Base-by-base conservation (phyloP, 1,140 invertebrate genomes). In the Pantala flavescens region DNA sequence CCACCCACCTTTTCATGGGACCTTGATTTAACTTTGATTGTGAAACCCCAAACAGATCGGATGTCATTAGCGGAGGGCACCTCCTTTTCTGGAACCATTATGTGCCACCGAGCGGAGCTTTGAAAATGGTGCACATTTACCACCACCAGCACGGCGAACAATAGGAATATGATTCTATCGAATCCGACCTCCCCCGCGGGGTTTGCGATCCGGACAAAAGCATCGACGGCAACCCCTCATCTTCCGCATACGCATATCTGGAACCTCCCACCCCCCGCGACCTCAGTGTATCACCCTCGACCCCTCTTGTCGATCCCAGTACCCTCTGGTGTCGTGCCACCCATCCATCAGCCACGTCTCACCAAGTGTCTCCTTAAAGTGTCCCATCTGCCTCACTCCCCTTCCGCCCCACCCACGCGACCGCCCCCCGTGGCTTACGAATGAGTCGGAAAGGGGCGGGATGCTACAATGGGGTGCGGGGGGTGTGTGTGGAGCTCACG, bases 11-110 rank as follows among this genome's bases (percentile, higher is more conserved):
- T 63, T 21, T 21, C 49, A 19, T 21, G n/a, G 14, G 49, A 63
- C 14, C 49, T 63, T 63, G 49, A 63, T 63, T 63, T 63, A 63
- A 63, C 49, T 63, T 63, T 63, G 49, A 63, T 63, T 63, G 49
- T 63, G 49, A 63, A 16, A 63, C 49, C 49, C 49, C 49, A 63
- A 36, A 63, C 49, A 63, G 49, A 63, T 63, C 49, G 49, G 49
- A 63, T 63, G 12, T 63, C 49, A 63, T 63, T 63, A 63, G 49
- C 49, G n/a, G 49, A 63, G n/a, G 49, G 49, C 3, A 36, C 28
- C 28, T 36, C 49, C 49, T 63, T 63, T 63, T 63, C 12, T 3
- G 49, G 3, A 12, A 36, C 28, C 9, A 36, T 36, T 36, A 36
- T 36, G 28, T 9, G 28, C 3, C 28, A 63, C 49, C n/a, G 12